Evolutionary conservation across 1,140 invertebrate genomes (phyloP).

Genomic region (Gerris buenoi): DNA sequence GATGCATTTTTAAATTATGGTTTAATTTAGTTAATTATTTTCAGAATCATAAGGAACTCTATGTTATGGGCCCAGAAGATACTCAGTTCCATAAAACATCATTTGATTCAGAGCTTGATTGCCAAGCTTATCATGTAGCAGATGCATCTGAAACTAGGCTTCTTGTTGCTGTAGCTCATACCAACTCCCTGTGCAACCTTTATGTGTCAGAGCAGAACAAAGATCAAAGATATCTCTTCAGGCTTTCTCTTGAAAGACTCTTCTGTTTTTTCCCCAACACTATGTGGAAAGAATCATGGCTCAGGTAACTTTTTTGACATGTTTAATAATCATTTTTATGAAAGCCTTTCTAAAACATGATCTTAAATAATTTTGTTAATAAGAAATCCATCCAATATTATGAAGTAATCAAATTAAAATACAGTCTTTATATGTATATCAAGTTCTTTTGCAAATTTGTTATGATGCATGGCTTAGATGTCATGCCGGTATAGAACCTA

Average conservation of each 20-base stretch:
- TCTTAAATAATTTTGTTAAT: too few relatives aligned
- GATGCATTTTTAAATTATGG: background rate
- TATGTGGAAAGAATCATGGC: slow-evolving; percentile 57
- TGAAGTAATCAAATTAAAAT: too few relatives aligned
- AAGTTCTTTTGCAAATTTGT: too few relatives aligned
- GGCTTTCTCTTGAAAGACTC: slow-evolving; percentile 63
- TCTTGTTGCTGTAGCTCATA: slow-evolving; percentile 70
- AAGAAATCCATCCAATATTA: too few relatives aligned
- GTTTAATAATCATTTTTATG: too few relatives aligned
- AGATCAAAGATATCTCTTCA: slow-evolving; percentile 39
- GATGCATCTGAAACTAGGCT: slow-evolving; percentile 63
- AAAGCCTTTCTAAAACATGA: too few relatives aligned
- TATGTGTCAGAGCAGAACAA: slow-evolving; percentile 53
- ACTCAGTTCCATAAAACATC: slow-evolving; percentile 47
- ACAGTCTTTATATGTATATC: too few relatives aligned
- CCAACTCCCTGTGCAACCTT: slow-evolving; percentile 52
- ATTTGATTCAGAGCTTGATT: slow-evolving; percentile 51
- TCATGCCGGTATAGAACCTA: too few relatives aligned
- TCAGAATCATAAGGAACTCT: slow-evolving; percentile 39
- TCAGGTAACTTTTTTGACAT: too few relatives aligned
- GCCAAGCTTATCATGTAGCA: slow-evolving; percentile 60
- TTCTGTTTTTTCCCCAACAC: slow-evolving; percentile 67
- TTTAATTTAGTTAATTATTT: too few relatives aligned
- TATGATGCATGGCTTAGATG: too few relatives aligned
- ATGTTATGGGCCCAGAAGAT: slow-evolving; percentile 56